Base-by-base conservation (phyloP, 2,113 vertebrate genomes). In the Grus americana region DNA sequence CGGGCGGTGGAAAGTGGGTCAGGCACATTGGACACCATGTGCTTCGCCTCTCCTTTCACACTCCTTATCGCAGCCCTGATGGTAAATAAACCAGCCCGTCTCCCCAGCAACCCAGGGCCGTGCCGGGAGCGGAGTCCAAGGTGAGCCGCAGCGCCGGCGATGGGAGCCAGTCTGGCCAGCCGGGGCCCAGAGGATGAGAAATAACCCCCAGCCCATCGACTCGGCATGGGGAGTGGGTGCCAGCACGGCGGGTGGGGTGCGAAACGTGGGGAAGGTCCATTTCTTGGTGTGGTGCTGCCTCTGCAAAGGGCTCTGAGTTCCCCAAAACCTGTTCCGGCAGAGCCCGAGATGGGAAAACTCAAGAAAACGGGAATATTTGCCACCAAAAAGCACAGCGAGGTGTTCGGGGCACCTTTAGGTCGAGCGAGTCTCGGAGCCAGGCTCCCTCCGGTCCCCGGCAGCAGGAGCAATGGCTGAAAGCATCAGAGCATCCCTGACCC, bases 11-110 rank as follows among this genome's bases (percentile, higher is more conserved):
- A 92, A 96, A 97, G 88, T 97, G 95, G 94, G 94, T 96, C 97
- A 96, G 96, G 93, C 93, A 86, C 96, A 92, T 80, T 85, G 93
- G 95, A 96, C 80, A 96, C 95, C 95, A 80, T 76, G 96, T 90
- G 92, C 81, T 91, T 61, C 36, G 12, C 92, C 91, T 91, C 85
- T 86, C 86, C 88, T 95, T 91, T 93, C 90, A 27, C 88, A 6
- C 89, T 93, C 55, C 94, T 96, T 96, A 97, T 94, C 92, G 21
- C 96, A 87, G 74, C 46, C 84, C 90, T 47, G 76, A 95, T 7
- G 92, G 94, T 94, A 95, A 97, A 97, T 95, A 97, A 96, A 94
- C 76, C 93, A 58, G 73, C 65, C 49, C 11, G 91, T 95, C 92
- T 87, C 97, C 95, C 88, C 92, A 97, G 96, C 96, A 97, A 97